Percentiles rank a stretch among this genome's conserved stretches.
Conservation (phyloP, 2,888 invertebrate genomes). For the Nemapogon koenigi region DNA sequence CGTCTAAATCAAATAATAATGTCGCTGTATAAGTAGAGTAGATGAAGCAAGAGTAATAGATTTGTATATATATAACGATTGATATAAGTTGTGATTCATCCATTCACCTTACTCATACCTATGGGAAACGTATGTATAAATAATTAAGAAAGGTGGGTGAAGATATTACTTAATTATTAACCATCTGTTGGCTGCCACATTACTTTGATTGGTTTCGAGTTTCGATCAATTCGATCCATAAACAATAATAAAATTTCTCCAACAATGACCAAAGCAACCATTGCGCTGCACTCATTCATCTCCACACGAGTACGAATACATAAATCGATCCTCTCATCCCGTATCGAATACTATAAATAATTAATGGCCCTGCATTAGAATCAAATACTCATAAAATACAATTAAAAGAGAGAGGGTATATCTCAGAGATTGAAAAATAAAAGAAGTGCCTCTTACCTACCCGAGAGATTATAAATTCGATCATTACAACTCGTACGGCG, state of each 20-base stretch:
- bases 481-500: slow-evolving; percentile 56
- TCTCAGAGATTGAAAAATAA: slow-evolving; percentile 51
- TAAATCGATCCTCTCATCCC: slow-evolving; percentile 55
- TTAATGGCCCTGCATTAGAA: slow-evolving; percentile 62
- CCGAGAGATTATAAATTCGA: slow-evolving; percentile 59
- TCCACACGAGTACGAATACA: slow-evolving; percentile 34
- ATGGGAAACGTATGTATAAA: no score
- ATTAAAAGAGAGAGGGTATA: slow-evolving; percentile 59
- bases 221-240: background rate
- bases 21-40: no score
- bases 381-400: slow-evolving; percentile 66
- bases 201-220: slow-evolving; percentile 1
- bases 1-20: no score
- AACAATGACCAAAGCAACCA: slow-evolving; percentile 11
- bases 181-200: no score
- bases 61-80: no score
- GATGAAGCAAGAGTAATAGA: no score
- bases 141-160: no score
- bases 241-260: slow-evolving; percentile 3
- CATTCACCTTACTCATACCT: no score
- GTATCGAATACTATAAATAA: slow-evolving; percentile 63
- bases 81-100: no score
- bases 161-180: no score
- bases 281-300: slow-evolving; percentile 34
- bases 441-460: slow-evolving; percentile 54